Base-by-base conservation (phyloP, 1,140 invertebrate species). In the Polypedilum pembai region DNA sequence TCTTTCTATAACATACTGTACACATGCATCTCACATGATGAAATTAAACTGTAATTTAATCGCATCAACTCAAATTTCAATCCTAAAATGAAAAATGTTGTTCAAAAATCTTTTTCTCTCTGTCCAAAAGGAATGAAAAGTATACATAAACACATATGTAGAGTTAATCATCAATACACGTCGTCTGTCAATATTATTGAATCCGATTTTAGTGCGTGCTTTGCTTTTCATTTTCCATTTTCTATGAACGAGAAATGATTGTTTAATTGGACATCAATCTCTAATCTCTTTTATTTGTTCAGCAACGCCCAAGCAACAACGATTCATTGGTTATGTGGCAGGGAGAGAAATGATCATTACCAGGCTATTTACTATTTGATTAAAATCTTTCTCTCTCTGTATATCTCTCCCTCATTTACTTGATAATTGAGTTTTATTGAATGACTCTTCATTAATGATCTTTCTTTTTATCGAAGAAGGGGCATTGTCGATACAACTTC, bases 341-440 rank as follows among this genome's bases (percentile, higher is more conserved):
- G 24, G 24, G 24, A 33, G 45, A 56, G 45, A 56, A n/a, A 56
- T 56, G 45, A 56, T 56, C 45, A 56, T 56, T 56, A 56, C 12
- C 45, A 56, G 24, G 24, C 24, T 33, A 33, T n/a, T 56, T 56
- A 56, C 45, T 56, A 56, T n/a, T 56, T 56, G 45, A n/a, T 56
- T 12, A 56, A 56, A 56, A 56, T 15, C 45, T n/a, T 12, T 56
- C 8, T n/a, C 24, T 33, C 24, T 33, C n/a, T n/a, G 8, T n/a
- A n/a, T n/a, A n/a, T n/a, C n/a, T n/a, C 24, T 33, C 24, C 24
- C 24, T 33, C 24, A 33, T 33, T 33, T 33, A 33, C 24, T 33
- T n/a, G n/a, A 56, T 56, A 56, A 56, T 56, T 56, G 45, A 56
- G 45, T n/a, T 56, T 56, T 56, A 56, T 56, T 56, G 45, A 56